These are phyloP conservation scores for Turdus rufiventris DNA, from an alignment of 2,113 vertebrate genomes.

Conservation along the genomic window DNA sequence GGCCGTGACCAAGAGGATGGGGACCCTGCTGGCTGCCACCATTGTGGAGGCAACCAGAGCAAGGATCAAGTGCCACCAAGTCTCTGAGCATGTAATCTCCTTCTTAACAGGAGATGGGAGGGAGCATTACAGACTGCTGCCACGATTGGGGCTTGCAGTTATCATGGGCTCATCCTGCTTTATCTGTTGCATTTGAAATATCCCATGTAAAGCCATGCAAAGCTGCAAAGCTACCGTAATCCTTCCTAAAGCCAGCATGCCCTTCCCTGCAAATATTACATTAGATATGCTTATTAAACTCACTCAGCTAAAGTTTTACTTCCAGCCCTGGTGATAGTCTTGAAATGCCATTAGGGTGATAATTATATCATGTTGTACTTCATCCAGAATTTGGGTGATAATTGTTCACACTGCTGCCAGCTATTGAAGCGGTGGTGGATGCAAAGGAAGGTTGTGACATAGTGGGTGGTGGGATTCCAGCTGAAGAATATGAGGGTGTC, in stretches of 20 bases:
- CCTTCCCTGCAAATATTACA: neutral
- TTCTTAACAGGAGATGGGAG: neutral
- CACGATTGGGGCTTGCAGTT: neutral
- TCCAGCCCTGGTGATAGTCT: neutral
- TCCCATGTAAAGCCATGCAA: constrained; percentile 43
- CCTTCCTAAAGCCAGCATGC: constrained; percentile 25
- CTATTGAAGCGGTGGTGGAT: neutral
- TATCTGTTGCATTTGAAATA: constrained; percentile 33
- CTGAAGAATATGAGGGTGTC: neutral
- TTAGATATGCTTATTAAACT: constrained; percentile 62
- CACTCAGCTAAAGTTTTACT: neutral
- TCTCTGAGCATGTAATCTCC: neutral
- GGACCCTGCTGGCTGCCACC: neutral
- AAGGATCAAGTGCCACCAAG: accelerated
- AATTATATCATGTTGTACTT: neutral
- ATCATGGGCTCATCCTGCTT: neutral
- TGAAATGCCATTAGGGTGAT: neutral
- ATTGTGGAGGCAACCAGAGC: neutral
- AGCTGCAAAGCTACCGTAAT: constrained; percentile 56
- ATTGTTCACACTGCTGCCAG: neutral
- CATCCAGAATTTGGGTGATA: neutral
- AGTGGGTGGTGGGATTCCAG: neutral
- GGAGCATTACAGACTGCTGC: neutral
- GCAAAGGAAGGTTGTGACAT: neutral
- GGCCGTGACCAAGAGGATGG: neutral